Percentiles rank a stretch among this genome's conserved stretches.
Conservation (phyloP, 2,113 vertebrate species). For the Athene cunicularia region DNA sequence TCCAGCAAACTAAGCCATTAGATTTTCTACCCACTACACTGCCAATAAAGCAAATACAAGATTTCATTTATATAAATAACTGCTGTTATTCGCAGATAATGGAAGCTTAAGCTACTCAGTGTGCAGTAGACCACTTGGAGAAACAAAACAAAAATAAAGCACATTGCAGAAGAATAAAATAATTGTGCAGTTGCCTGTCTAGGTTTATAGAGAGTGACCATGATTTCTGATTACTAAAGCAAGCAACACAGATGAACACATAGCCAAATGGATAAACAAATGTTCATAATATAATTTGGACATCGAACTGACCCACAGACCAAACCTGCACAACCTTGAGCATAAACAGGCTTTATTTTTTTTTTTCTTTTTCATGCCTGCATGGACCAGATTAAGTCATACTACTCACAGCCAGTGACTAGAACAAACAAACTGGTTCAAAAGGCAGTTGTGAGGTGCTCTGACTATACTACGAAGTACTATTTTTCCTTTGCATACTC, state of each 20-base stretch:
- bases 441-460: neutral
- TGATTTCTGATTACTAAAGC: neutral
- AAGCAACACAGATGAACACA: neutral
- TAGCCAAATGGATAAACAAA: neutral
- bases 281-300: neutral
- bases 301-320: neutral
- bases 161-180: neutral
- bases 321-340: neutral
- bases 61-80: constrained; percentile 10
- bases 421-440: constrained; percentile 11
- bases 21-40: neutral
- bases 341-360: neutral
- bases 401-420: neutral
- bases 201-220: neutral
- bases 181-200: fast-evolving
- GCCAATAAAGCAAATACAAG: constrained; percentile 17
- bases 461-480: neutral
- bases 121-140: neutral
- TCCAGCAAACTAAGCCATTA: neutral
- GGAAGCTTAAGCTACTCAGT: neutral
- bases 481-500: neutral
- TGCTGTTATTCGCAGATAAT: neutral
- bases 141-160: neutral
- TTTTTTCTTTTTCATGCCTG: neutral
- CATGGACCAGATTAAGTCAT: neutral